Conservation (phyloP, 2,113 vertebrate genomes). For the Phainopepla nitens region DNA sequence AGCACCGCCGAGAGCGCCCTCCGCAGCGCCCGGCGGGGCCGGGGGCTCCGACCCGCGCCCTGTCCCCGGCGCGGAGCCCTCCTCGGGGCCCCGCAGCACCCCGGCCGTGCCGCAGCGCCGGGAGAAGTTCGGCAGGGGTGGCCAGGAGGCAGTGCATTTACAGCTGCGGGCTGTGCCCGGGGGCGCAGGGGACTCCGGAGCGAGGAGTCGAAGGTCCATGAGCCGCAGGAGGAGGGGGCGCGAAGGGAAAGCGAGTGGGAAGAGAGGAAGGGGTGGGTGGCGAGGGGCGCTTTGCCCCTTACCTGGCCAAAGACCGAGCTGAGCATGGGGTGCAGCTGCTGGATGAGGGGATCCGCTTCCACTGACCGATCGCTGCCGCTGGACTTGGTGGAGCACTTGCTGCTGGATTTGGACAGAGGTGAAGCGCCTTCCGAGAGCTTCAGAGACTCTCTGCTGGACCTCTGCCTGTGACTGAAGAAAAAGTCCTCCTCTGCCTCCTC, state of each 20-base stretch:
- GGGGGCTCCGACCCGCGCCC: not conserved
- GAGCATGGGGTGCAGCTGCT: slow-evolving; percentile 85
- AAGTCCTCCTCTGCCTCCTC: slow-evolving; percentile 56
- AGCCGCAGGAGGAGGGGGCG: not conserved
- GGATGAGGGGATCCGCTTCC: slow-evolving; percentile 79
- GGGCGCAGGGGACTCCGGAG: not conserved
- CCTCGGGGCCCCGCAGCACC: not conserved
- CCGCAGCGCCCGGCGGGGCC: not conserved
- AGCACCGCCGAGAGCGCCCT: not conserved
- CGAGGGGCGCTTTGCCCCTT: slow-evolving; percentile 67
- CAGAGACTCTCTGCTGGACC: slow-evolving; percentile 52
- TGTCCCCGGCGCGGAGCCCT: not conserved
- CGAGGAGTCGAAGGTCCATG: not conserved
- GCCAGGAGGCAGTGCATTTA: slow-evolving; percentile 34
- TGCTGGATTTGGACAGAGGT: slow-evolving; percentile 63
- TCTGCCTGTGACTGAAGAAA: slow-evolving; percentile 23
- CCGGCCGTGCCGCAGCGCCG: not conserved
- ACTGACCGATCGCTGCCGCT: slow-evolving; percentile 56
- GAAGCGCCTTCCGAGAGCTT: slow-evolving; percentile 46
- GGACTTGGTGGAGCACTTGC: slow-evolving; percentile 66
- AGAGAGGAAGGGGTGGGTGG: not conserved
- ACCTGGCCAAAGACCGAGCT: slow-evolving; percentile 96
- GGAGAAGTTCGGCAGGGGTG: not conserved
- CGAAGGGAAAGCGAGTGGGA: not conserved
- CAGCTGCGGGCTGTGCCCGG: not conserved